Percentiles rank a stretch among this genome's conserved stretches.
Conservation (phyloP, 2,888 invertebrate genomes). For the Elegia similella region DNA sequence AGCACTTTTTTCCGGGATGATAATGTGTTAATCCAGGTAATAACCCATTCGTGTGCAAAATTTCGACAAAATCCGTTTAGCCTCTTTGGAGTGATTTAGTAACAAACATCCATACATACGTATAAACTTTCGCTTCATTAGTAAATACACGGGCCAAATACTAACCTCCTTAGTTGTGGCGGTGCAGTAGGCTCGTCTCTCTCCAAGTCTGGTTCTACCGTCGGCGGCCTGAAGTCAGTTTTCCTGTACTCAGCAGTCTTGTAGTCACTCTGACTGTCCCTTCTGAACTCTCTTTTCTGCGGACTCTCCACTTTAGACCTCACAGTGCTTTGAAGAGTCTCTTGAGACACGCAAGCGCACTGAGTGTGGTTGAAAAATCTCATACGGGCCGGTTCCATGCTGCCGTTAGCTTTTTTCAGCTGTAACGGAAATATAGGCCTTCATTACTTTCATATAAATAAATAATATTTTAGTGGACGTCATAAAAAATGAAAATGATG, state of each 20-base stretch:
- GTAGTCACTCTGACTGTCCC: constrained; percentile 49
- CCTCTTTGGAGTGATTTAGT: too few species aligned
- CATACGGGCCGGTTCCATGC: constrained; percentile 53
- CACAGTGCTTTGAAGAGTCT: constrained; percentile 46
- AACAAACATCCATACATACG: too few species aligned
- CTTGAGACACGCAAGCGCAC: constrained; percentile 64
- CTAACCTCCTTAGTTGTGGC: constrained; percentile 61
- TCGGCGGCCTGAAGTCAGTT: constrained; percentile 51
- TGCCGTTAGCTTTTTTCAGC: constrained; percentile 62
- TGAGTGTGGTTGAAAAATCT: constrained; percentile 70
- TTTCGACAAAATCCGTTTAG: too few species aligned
- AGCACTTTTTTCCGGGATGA: too few species aligned
- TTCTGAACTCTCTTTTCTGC: constrained; percentile 28
- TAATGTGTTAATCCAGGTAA: too few species aligned
- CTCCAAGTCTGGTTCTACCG: constrained; percentile 48
- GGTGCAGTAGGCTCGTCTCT: constrained; percentile 57
- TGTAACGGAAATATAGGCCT: constrained; percentile 29
- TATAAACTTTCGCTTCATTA: too few species aligned
- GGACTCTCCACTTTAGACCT: constrained; percentile 30
- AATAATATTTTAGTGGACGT: too few species aligned
- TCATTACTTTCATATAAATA: too few species aligned
- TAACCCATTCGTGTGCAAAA: too few species aligned
- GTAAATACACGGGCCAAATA: too few species aligned
- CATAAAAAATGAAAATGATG: too few species aligned
- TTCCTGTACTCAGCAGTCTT: constrained; percentile 40